These are phyloP conservation scores for Zosterops japonicus DNA, from an alignment of 2,113 vertebrate genomes.

Conservation along the genomic window DNA sequence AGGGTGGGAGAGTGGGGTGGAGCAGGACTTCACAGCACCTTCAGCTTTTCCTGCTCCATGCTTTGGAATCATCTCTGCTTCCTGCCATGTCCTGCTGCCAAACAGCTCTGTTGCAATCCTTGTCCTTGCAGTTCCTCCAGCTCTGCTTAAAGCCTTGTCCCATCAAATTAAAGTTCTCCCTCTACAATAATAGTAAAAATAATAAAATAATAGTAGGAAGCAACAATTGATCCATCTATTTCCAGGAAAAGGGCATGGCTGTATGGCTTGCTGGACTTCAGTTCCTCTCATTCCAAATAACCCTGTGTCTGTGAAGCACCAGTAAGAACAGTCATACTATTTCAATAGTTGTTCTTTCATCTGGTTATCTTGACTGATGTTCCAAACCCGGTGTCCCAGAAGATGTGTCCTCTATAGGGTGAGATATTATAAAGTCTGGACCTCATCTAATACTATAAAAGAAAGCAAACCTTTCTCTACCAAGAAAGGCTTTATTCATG, in stretches of 20 bases:
- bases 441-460: background rate
- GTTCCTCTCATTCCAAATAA: background rate
- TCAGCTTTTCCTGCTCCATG: background rate
- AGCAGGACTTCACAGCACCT: background rate
- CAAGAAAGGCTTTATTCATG: background rate
- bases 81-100: background rate
- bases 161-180: background rate
- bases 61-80: background rate
- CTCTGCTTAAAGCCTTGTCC: background rate
- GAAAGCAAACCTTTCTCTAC: background rate
- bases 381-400: background rate
- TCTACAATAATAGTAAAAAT: background rate
- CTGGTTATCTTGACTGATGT: conserved; percentile 5
- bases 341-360: conserved; percentile 15
- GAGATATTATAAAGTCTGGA: background rate
- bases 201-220: background rate
- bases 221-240: background rate
- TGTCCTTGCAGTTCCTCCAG: background rate
- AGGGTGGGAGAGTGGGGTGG: background rate
- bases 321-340: background rate
- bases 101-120: background rate
- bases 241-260: background rate
- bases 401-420: background rate
- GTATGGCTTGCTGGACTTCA: background rate
- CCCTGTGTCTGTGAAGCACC: background rate